A percentile compares a stretch with the other conserved stretches of the same genome.
These are phyloP conservation scores for Entomobrya multifasciata DNA, from an alignment of 2,888 invertebrate species.

Conservation along the genomic window DNA sequence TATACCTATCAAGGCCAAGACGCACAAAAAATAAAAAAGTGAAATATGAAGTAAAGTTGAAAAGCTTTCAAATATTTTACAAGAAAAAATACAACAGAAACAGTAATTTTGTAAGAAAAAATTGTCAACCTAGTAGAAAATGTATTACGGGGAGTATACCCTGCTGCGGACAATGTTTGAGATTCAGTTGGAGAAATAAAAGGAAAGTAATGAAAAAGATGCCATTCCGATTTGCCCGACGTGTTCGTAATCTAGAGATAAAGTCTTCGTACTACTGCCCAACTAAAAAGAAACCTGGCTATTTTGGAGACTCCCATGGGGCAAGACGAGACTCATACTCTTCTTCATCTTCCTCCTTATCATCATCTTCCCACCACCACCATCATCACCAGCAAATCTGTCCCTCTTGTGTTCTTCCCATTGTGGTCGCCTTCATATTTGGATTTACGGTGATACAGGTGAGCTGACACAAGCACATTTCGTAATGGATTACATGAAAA, in stretches of 20 bases:
- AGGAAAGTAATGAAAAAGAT: constrained; percentile 55
- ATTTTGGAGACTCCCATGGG: constrained; percentile 23
- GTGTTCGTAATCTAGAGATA: constrained; percentile 74
- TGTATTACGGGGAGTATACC: background rate
- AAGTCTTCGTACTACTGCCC: constrained; percentile 73
- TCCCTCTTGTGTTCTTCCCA: constrained; percentile 75
- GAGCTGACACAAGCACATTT: constrained; percentile 67
- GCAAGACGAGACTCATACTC: constrained; percentile 28
- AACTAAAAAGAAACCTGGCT: constrained; percentile 55
- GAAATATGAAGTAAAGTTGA: no score
- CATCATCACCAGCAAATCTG: constrained; percentile 58
- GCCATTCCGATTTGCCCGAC: constrained; percentile 72
- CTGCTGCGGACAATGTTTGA: background rate
- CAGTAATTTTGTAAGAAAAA: no score
- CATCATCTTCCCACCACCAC: background rate
- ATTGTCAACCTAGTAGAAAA: background rate
- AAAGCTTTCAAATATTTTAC: background rate
- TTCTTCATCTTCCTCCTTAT: background rate
- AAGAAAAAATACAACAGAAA: background rate
- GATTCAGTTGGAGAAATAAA: background rate
- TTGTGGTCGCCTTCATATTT: constrained; percentile 77
- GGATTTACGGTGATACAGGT: constrained; percentile 76
- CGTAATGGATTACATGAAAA: constrained; percentile 21
- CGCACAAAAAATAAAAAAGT: no score
- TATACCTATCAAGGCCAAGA: no score